These are phyloP conservation scores for Pogonus chalceus DNA, from an alignment of 1,140 invertebrate species.

Conservation along the genomic window DNA sequence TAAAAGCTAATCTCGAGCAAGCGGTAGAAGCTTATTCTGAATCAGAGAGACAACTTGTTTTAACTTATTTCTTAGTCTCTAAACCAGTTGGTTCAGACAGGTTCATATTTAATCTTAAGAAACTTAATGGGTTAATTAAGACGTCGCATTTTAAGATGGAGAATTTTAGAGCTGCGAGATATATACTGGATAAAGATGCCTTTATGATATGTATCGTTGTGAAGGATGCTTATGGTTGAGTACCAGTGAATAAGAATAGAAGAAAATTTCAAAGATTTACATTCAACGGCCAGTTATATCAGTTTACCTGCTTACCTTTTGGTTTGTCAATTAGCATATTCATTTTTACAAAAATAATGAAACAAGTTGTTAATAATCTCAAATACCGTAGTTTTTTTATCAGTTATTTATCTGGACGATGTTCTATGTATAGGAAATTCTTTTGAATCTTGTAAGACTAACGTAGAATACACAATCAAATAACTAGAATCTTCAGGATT, in stretches of 20 bases:
- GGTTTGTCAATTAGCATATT: conserved; percentile 1
- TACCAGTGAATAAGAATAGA: conserved; percentile 7
- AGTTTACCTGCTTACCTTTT: no score
- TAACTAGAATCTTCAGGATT: conserved; percentile 7
- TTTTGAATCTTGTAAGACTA: conserved; percentile 6
- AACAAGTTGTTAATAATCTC: conserved; percentile 9
- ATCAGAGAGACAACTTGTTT: conserved; percentile 13
- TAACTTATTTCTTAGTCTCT: conserved; percentile 12
- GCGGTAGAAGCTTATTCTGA: conserved; percentile 9
- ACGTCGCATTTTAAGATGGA: conserved; percentile 16
- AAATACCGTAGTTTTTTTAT: conserved; percentile 5
- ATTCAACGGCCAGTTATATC: conserved; percentile 9
- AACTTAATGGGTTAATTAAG: conserved; percentile 12
- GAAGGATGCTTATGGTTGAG: neutral
- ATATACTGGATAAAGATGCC: neutral
- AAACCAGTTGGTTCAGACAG: conserved; percentile 14
- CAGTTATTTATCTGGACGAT: conserved; percentile 16
- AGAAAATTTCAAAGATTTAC: conserved; percentile 15
- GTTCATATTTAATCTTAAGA: conserved; percentile 16
- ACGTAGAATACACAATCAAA: conserved; percentile 8
- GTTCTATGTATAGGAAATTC: conserved; percentile 14
- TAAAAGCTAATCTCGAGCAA: conserved; percentile 7
- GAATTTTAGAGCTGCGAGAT: conserved; percentile 12
- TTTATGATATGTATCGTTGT: no score
- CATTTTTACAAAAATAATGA: conserved; percentile 12